A percentile compares a stretch with the other conserved stretches of the same genome.
phyloP scores from a whole-genome alignment of 2,888 invertebrate genomes.

The Frankliniella intonsa region DNA sequence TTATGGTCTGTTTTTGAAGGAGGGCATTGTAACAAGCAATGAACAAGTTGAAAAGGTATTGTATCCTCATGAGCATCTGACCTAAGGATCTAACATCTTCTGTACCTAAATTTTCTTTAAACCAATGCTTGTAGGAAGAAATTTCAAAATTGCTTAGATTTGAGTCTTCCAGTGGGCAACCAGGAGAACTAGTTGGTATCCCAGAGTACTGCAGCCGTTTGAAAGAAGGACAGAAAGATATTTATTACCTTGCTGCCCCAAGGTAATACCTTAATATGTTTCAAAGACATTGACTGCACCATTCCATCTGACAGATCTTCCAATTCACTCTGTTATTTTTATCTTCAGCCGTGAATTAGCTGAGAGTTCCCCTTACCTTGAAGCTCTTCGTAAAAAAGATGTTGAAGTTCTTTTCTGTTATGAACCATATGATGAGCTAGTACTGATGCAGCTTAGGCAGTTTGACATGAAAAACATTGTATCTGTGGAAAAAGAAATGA shows the following conservation, averaged over 20 bases:
- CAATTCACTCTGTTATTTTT: conserved; percentile 27
- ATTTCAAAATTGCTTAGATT: conserved; percentile 85
- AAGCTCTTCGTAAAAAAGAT: conserved; percentile 80
- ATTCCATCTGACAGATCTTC: not conserved
- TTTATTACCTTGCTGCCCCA: conserved; percentile 91
- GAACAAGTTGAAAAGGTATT: conserved; percentile 75
- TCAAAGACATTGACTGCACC: not conserved
- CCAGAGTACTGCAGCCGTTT: conserved; percentile 75
- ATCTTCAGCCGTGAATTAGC: conserved; percentile 78
- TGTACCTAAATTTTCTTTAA: conserved; percentile 28
- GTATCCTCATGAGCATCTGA: conserved; percentile 32
- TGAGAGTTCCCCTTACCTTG: conserved; percentile 91
- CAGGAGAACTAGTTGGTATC: conserved; percentile 68
- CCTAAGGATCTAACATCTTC: conserved; percentile 34
- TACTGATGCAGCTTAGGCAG: conserved; percentile 80
- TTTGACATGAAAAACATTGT: conserved; percentile 71
- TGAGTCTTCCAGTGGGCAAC: conserved; percentile 76
- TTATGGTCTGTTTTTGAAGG: conserved; percentile 89
- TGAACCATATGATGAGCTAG: conserved; percentile 95
- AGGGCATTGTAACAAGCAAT: conserved; percentile 84
- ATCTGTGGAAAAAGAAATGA: conserved; percentile 92
- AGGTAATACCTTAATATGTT: conserved; percentile 53
- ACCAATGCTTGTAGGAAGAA: conserved; percentile 62
- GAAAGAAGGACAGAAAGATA: conserved; percentile 73
- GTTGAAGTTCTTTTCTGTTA: conserved; percentile 93